Evolutionary conservation across 1,140 invertebrate genomes (phyloP).

Genomic region (Drosophila azteca): DNA sequence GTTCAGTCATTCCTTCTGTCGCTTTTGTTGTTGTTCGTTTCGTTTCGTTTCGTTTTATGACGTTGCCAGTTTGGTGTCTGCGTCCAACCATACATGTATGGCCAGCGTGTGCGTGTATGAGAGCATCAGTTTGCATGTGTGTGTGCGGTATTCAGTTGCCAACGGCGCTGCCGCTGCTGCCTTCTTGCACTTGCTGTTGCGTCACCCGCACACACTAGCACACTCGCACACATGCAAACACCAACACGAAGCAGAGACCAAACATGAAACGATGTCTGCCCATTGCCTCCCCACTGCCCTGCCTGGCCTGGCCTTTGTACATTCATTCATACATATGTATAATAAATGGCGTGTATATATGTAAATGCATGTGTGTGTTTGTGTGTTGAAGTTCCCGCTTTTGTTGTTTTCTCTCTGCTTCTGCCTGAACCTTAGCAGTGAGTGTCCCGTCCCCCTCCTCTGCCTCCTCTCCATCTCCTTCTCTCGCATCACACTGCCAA

Average conservation of each 20-base stretch:
- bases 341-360: conserved; percentile 16
- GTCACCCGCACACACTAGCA: conserved; percentile 68
- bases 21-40: conserved; percentile 59
- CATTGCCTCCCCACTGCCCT: neutral
- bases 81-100: conserved; percentile 11
- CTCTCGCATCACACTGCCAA: neutral
- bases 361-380: conserved; percentile 6
- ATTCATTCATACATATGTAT: conserved; percentile 22
- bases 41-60: conserved; percentile 61
- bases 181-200: conserved; percentile 77
- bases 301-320: conserved; percentile 8
- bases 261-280: conserved; percentile 48
- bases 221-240: conserved; percentile 23
- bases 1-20: conserved; percentile 47
- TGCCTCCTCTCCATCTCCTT: neutral
- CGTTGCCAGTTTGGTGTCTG: conserved; percentile 78
- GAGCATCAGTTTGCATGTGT: conserved; percentile 23
- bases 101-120: conserved; percentile 9
- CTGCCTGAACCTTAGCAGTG: conserved; percentile 35
- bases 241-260: conserved; percentile 27
- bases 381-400: conserved; percentile 57
- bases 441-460: neutral
- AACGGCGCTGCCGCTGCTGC: conserved; percentile 61
- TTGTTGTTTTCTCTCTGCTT: conserved; percentile 58
- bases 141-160: conserved; percentile 65